Conservation (phyloP, 1,140 invertebrate species). For the Drosophila guanche region DNA sequence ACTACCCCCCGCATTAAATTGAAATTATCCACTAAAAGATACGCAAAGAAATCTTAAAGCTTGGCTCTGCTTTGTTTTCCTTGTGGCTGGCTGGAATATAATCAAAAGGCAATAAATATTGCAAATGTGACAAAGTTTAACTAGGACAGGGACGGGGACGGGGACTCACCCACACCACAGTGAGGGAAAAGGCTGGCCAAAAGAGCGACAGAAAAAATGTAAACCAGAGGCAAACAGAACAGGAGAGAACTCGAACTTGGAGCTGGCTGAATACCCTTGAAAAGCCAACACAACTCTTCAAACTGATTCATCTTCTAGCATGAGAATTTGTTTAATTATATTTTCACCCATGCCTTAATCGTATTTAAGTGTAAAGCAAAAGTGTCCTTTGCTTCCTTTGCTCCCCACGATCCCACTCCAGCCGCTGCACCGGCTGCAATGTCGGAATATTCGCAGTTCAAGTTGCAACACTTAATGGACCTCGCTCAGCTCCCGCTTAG, state of each 20-base stretch:
- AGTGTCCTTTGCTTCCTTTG: no score
- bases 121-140: slow-evolving; percentile 72
- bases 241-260: slow-evolving; percentile 28
- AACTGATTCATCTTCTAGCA: no score
- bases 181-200: slow-evolving; percentile 46
- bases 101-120: slow-evolving; percentile 81
- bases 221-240: slow-evolving; percentile 60
- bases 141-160: slow-evolving; percentile 45
- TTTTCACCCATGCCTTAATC: no score
- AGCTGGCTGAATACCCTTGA: slow-evolving; percentile 15
- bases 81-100: slow-evolving; percentile 38
- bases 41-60: slow-evolving; percentile 21
- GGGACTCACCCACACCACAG: background rate
- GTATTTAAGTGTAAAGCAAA: no score
- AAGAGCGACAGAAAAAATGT: slow-evolving; percentile 30
- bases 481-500: no score
- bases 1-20: slow-evolving; percentile 27
- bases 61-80: background rate
- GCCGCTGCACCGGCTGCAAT: no score
- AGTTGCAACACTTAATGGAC: no score
- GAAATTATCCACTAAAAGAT: slow-evolving; percentile 11
- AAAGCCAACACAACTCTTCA: no score
- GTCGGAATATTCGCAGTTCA: no score
- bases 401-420: no score
- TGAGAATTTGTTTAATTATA: no score